Conservation (phyloP, 2,888 invertebrate species). For the Caenorhabditis parvicauda region DNA sequence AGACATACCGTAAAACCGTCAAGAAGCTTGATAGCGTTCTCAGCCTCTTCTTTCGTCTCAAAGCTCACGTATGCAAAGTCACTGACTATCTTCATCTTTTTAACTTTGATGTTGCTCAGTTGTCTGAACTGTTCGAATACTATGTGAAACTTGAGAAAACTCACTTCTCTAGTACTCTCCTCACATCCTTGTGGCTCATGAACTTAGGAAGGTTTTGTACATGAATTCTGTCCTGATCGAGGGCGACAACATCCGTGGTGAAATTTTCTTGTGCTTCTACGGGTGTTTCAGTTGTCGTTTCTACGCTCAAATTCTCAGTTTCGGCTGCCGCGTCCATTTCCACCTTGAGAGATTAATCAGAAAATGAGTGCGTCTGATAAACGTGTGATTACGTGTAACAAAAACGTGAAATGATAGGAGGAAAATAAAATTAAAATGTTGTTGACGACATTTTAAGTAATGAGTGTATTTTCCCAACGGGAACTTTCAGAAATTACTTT, state of each 20-base stretch:
- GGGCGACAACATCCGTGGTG: neutral
- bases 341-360: too few species aligned
- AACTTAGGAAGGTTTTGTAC: slow-evolving; percentile 45
- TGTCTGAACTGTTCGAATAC: slow-evolving; percentile 22
- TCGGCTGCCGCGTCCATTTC: too few species aligned
- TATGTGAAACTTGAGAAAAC: slow-evolving; percentile 7
- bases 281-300: too few species aligned
- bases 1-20: slow-evolving; percentile 7
- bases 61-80: slow-evolving; percentile 46
- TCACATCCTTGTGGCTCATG: slow-evolving; percentile 46
- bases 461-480: too few species aligned
- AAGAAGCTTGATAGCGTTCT: slow-evolving; percentile 32
- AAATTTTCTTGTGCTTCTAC: too few species aligned
- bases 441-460: too few species aligned
- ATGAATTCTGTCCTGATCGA: slow-evolving; percentile 42
- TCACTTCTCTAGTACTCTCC: slow-evolving; percentile 48
- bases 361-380: too few species aligned
- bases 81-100: slow-evolving; percentile 35
- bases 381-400: too few species aligned
- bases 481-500: too few species aligned
- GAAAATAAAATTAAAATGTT: too few species aligned
- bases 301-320: too few species aligned
- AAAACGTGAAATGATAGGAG: too few species aligned
- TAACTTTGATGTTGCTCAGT: slow-evolving; percentile 24
- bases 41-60: slow-evolving; percentile 32